Percentiles rank a stretch among this genome's conserved stretches.
phyloP scores from a whole-genome alignment of 2,797 vertebrate genomes.

The Sebastolobus altivelis region DNA sequence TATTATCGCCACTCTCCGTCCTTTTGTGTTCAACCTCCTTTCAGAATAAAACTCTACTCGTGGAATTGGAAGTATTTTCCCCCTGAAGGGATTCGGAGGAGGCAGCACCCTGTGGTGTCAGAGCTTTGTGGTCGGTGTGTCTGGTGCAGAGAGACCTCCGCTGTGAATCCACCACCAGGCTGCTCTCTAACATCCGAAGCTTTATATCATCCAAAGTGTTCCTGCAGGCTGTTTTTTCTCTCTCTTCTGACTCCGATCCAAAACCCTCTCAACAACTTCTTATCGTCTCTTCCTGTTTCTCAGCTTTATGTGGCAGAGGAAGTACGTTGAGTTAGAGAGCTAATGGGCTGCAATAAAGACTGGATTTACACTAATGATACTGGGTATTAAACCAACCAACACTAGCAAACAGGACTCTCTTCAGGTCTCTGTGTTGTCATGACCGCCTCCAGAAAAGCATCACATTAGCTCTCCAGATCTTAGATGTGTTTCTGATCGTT shows the following conservation, averaged over 20 bases:
- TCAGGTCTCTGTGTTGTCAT: not conserved
- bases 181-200: conserved; percentile 26
- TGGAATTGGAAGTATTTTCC: too few relatives aligned
- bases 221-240: conserved; percentile 6
- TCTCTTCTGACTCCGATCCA: not conserved
- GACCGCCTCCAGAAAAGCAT: not conserved
- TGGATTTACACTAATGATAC: not conserved
- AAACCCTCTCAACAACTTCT: conserved; percentile 15
- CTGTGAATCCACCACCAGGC: conserved; percentile 27
- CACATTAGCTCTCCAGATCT: not conserved
- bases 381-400: not conserved
- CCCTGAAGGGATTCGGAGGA: too few relatives aligned
- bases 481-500: too few relatives aligned
- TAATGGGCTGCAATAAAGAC: not conserved
- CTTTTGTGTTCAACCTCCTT: too few relatives aligned
- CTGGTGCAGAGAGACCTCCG: conserved; percentile 45
- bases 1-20: too few relatives aligned
- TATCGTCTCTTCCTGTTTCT: conserved; percentile 22
- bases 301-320: not conserved
- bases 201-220: conserved; percentile 28
- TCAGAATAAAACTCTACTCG: too few relatives aligned
- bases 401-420: not conserved
- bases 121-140: conserved; percentile 7
- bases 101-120: not conserved
- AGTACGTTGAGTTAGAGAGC: not conserved